These are phyloP conservation scores for Agelastica alni DNA, from an alignment of 2,888 invertebrate species.

Conservation along the genomic window DNA sequence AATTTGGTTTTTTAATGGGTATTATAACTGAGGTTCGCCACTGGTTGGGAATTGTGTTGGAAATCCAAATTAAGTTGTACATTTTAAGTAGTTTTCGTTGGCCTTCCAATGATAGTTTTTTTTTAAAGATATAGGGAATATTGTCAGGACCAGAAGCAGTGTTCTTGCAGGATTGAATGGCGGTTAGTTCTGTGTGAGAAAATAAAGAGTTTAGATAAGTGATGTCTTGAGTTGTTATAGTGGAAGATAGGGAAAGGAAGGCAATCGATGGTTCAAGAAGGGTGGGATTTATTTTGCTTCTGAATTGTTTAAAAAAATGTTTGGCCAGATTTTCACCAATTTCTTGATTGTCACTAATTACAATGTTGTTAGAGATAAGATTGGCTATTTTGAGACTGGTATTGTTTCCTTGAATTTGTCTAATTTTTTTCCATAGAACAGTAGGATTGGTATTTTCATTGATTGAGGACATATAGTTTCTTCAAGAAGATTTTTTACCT, in stretches of 20 bases:
- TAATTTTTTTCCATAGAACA: background rate
- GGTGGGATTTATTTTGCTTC: background rate
- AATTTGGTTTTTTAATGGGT: background rate
- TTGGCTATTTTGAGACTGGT: background rate
- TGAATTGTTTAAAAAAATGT: background rate
- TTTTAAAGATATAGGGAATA: background rate
- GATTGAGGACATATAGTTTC: background rate
- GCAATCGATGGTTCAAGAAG: no score
- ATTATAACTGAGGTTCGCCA: background rate
- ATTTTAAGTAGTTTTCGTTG: background rate
- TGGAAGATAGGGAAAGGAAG: background rate
- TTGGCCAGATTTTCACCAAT: background rate
- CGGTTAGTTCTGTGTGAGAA: no score
- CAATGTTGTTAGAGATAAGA: background rate
- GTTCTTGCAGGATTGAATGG: background rate
- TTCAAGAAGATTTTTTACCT: background rate
- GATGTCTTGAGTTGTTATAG: background rate
- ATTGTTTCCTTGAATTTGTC: background rate
- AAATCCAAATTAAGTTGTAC: background rate
- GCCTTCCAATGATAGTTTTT: background rate
- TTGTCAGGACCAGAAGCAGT: background rate
- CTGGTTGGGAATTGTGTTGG: background rate
- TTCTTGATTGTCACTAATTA: background rate
- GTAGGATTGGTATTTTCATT: background rate
- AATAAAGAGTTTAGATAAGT: no score